Evolutionary conservation across 2,888 invertebrate genomes (phyloP).

Genomic region (Xestia sexstrigata): DNA sequence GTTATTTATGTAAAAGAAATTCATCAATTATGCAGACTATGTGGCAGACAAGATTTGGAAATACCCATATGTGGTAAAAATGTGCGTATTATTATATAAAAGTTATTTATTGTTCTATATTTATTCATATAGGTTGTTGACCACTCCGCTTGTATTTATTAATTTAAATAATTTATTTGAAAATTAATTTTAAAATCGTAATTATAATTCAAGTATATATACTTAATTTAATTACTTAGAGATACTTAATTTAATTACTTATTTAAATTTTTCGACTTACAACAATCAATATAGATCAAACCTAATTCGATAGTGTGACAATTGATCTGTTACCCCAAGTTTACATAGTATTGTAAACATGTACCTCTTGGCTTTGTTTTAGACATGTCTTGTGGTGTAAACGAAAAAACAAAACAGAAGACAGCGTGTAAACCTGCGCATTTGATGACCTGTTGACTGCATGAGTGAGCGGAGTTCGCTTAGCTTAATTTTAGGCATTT

Average conservation of each 20-base stretch:
- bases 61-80: constrained; percentile 8
- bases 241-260: neutral
- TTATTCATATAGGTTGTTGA: neutral
- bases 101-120: neutral
- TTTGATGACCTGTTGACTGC: neutral
- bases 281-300: too few relatives aligned
- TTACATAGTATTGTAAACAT: neutral
- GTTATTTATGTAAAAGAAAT: neutral
- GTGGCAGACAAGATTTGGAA: constrained; percentile 17
- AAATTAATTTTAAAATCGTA: neutral
- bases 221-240: neutral
- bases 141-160: neutral
- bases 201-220: neutral
- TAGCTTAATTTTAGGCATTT: neutral
- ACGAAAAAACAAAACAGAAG: neutral
- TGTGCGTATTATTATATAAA: constrained; percentile 5
- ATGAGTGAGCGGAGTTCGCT: neutral
- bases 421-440: neutral
- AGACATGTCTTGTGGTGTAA: neutral
- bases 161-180: neutral
- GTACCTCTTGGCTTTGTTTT: neutral
- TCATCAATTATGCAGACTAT: neutral
- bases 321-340: neutral
- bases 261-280: too few relatives aligned
- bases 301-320: too few relatives aligned